phyloP scores from a whole-genome alignment of 2,113 vertebrate species.

The Struthidea cinerea region DNA sequence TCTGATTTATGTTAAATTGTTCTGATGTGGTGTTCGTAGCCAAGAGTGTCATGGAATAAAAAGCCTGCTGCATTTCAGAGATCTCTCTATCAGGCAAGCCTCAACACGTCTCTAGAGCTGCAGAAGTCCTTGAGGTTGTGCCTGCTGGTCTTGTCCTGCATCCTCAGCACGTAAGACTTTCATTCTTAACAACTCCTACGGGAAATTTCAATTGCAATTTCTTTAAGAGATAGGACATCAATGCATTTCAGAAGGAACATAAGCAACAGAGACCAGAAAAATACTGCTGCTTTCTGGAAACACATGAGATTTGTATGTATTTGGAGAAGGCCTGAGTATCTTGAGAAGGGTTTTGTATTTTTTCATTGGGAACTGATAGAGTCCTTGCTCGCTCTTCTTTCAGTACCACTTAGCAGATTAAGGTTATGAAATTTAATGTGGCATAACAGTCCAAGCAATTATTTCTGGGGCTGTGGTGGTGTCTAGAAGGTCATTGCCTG shows the following conservation, averaged over 20 bases:
- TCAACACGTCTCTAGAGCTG: neutral
- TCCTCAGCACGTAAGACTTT: neutral
- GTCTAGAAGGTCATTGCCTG: neutral
- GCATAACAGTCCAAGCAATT: neutral
- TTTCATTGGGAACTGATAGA: neutral
- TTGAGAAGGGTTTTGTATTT: neutral
- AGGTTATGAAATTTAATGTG: neutral
- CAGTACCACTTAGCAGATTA: neutral
- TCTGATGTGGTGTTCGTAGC: neutral
- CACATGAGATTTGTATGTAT: neutral
- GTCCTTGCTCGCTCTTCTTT: neutral
- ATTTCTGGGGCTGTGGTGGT: neutral
- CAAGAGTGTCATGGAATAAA: neutral
- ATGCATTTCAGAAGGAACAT: neutral
- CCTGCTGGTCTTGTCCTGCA: neutral
- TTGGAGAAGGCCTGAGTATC: neutral
- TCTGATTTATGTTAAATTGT: neutral
- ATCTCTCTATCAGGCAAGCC: neutral
- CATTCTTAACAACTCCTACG: neutral
- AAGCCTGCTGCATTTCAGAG: neutral
- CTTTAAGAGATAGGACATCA: rapidly evolving
- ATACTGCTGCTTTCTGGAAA: neutral
- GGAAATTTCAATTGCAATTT: neutral
- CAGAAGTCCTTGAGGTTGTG: neutral
- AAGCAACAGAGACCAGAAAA: neutral